Evolutionary conservation across 2,113 vertebrate genomes (phyloP).

Genomic region (Cephalopterus ornatus): DNA sequence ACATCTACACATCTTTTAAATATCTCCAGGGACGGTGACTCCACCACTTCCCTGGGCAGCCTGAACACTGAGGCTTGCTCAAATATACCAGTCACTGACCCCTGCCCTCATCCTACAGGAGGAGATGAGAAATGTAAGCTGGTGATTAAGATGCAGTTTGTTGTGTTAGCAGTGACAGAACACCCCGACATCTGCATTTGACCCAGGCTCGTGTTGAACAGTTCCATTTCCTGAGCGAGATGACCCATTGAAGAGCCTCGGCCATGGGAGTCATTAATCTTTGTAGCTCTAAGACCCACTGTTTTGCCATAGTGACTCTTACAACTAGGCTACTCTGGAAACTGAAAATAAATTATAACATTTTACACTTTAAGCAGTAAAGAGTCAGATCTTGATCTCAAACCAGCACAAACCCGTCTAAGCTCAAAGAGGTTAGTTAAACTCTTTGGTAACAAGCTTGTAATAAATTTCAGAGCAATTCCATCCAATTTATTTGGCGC

Average conservation of each 20-base stretch:
- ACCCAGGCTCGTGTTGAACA: neutral
- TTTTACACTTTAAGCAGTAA: neutral
- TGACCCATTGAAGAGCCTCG: neutral
- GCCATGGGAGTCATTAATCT: neutral
- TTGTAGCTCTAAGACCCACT: neutral
- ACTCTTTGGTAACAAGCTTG: neutral
- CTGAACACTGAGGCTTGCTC: neutral
- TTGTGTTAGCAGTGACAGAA: neutral
- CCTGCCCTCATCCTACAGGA: neutral
- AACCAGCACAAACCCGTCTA: neutral
- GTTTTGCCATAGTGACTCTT: neutral
- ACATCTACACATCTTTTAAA: neutral
- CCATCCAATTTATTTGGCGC: neutral
- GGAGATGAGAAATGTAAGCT: neutral
- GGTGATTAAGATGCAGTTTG: rapidly evolving
- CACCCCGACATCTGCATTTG: rapidly evolving
- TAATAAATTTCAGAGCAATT: slow-evolving; percentile 32
- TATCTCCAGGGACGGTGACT: neutral
- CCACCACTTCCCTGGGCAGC: neutral
- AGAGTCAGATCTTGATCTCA: neutral
- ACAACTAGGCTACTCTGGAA: neutral
- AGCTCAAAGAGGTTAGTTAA: neutral
- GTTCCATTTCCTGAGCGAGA: neutral
- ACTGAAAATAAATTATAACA: neutral
- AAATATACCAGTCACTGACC: neutral